Evolutionary conservation across 2,888 invertebrate genomes (phyloP).

Genomic region (Cephus pulcher): DNA sequence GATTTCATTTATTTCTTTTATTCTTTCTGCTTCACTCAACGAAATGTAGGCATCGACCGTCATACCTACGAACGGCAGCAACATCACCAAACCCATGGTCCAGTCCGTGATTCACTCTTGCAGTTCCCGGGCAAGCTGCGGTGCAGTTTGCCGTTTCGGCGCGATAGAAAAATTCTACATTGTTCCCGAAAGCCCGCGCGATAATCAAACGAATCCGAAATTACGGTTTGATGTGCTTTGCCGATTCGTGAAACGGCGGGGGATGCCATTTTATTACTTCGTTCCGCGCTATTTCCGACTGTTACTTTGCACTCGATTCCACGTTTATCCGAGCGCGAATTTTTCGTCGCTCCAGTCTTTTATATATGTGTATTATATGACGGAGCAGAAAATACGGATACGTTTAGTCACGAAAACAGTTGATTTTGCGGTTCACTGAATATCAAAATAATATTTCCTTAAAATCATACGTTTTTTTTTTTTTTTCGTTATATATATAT

Average conservation of each 20-base stretch:
- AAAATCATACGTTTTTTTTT: constrained; percentile 30
- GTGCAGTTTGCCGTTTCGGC: neutral
- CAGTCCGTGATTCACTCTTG: neutral
- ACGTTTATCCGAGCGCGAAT: neutral
- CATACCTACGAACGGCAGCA: neutral
- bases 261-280: neutral
- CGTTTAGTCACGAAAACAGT: neutral
- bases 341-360: neutral
- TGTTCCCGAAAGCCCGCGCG: neutral
- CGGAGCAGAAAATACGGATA: neutral
- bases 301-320: neutral
- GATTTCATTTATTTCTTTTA: constrained; percentile 1
- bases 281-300: neutral
- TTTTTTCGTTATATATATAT: constrained; percentile 6
- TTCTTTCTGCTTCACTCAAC: neutral
- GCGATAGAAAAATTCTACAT: neutral
- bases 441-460: constrained; percentile 36
- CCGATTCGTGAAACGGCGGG: neutral
- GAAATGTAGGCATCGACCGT: neutral
- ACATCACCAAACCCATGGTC: neutral
- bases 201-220: neutral
- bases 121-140: neutral
- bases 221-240: neutral
- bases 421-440: neutral
- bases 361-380: neutral